These are phyloP conservation scores for Parochlus steinenii DNA, from an alignment of 2,888 invertebrate genomes.

Conservation along the genomic window DNA sequence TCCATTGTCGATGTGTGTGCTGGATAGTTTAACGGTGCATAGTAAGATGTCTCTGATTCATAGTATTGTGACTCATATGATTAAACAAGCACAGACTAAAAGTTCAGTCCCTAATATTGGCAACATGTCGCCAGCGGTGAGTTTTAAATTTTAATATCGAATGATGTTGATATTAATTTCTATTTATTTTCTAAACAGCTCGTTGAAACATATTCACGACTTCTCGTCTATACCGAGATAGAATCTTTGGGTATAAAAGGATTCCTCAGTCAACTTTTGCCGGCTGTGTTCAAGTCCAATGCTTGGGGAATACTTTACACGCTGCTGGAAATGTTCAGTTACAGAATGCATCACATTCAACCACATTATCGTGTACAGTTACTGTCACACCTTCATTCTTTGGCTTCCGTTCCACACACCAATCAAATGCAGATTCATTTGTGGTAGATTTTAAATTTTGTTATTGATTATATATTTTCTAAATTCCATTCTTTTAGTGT, in stretches of 20 bases:
- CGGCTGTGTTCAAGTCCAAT: slow-evolving; percentile 80
- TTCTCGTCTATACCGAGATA: slow-evolving; percentile 90
- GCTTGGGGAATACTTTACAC: slow-evolving; percentile 95
- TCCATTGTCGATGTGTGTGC: slow-evolving; percentile 78
- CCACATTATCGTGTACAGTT: slow-evolving; percentile 89
- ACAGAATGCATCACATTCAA: slow-evolving; percentile 89
- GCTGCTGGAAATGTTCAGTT: slow-evolving; percentile 90
- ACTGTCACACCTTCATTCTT: slow-evolving; percentile 76
- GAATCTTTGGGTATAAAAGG: slow-evolving; percentile 94
- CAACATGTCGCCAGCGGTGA: slow-evolving; percentile 69
- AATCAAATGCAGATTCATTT: slow-evolving; percentile 90
- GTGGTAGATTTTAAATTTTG: slow-evolving; percentile 39
- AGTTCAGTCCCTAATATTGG: slow-evolving; percentile 50
- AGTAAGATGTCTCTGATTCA: slow-evolving; percentile 84
- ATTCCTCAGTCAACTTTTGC: slow-evolving; percentile 80
- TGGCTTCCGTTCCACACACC: slow-evolving; percentile 82
- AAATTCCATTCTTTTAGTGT: slow-evolving; percentile 36
- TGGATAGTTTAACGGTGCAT: slow-evolving; percentile 88
- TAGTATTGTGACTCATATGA: slow-evolving; percentile 73
- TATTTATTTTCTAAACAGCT: no score
- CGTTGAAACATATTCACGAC: slow-evolving; percentile 85
- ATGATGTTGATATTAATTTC: no score
- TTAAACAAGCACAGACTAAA: slow-evolving; percentile 77
- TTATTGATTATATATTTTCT: not conserved
- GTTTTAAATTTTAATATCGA: no score